These are phyloP conservation scores for Ibidorhyncha struthersii DNA, from an alignment of 2,113 vertebrate species.

Conservation along the genomic window DNA sequence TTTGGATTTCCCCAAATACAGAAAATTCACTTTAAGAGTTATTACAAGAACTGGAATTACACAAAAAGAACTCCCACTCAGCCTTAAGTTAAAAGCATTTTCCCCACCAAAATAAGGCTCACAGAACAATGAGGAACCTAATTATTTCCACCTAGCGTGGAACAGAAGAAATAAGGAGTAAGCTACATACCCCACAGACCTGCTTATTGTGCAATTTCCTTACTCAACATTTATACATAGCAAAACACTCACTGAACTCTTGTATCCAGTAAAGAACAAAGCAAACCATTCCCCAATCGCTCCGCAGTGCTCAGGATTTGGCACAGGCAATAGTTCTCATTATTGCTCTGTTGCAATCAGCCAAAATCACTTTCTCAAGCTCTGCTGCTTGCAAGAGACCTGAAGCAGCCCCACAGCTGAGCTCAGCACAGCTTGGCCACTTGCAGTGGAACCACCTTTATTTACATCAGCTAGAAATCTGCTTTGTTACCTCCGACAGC, in stretches of 20 bases:
- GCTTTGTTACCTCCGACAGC: not conserved
- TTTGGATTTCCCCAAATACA: not conserved
- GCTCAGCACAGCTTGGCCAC: not conserved
- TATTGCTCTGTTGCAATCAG: not conserved
- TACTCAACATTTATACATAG: not conserved
- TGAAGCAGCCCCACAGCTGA: not conserved
- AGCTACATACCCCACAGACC: accelerated
- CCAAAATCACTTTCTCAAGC: not conserved
- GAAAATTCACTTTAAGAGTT: not conserved
- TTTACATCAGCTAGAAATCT: not conserved
- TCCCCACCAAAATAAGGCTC: not conserved
- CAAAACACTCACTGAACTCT: not conserved
- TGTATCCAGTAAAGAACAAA: not conserved
- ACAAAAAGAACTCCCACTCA: not conserved
- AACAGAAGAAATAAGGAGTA: not conserved
- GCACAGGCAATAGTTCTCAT: not conserved
- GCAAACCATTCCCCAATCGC: not conserved
- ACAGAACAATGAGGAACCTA: not conserved
- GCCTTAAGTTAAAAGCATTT: not conserved
- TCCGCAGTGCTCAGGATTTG: not conserved
- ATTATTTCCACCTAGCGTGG: not conserved
- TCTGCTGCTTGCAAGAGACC: not conserved
- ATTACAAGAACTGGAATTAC: not conserved
- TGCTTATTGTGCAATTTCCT: not conserved
- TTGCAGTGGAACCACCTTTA: not conserved